A percentile compares a stretch with the other conserved stretches of the same genome.
phyloP scores from a whole-genome alignment of 2,113 vertebrate species.

The Eulemur macaco region DNA sequence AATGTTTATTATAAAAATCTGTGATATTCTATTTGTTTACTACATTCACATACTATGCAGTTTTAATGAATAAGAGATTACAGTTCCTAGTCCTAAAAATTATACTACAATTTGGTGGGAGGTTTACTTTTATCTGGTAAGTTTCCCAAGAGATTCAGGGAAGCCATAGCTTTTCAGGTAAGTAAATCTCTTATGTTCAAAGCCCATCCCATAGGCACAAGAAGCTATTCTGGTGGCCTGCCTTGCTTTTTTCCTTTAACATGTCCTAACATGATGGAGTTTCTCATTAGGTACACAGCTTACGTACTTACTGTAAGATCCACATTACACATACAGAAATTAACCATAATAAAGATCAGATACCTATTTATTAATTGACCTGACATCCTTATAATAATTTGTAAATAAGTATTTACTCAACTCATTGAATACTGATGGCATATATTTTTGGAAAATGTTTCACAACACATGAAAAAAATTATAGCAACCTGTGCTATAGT shows the following conservation, averaged over 20 bases:
- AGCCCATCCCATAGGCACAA: not conserved
- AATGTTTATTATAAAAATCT: conserved; percentile 20
- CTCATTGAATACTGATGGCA: not conserved
- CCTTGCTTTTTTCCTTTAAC: not conserved
- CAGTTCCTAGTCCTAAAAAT: not conserved
- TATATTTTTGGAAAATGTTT: conserved; percentile 33
- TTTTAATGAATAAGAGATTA: not conserved
- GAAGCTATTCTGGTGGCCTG: not conserved
- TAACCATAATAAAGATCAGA: not conserved
- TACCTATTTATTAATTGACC: not conserved
- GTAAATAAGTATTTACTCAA: not conserved
- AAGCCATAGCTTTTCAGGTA: not conserved
- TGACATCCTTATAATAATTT: not conserved
- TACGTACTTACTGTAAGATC: not conserved
- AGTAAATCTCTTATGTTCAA: not conserved
- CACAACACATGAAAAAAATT: not conserved
- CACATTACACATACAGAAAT: not conserved
- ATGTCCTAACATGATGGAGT: not conserved
- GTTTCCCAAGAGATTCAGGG: not conserved
- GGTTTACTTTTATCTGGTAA: not conserved
- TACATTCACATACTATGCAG: not conserved
- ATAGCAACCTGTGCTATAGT: not conserved
- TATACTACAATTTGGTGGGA: not conserved
- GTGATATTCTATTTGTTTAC: not conserved
- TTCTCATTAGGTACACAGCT: not conserved